phyloP scores from a whole-genome alignment of 2,113 vertebrate species.

The Recurvirostra avosetta region DNA sequence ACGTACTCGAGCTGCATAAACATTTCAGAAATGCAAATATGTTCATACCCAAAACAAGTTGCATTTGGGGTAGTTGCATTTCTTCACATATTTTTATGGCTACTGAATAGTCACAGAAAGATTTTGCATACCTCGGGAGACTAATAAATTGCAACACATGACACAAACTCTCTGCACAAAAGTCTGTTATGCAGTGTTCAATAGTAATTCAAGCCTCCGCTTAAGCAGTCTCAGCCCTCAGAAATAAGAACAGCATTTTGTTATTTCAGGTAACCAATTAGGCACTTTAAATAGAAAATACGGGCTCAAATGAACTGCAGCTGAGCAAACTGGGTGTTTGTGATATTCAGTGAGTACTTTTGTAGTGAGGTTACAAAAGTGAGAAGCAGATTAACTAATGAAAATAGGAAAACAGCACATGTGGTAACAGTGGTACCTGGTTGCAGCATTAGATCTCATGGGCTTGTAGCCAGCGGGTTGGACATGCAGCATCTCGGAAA shows the following conservation, averaged over 20 bases:
- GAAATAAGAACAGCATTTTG: neutral
- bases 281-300: neutral
- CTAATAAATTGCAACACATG: neutral
- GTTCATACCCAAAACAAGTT: neutral
- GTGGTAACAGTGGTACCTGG: neutral
- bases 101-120: neutral
- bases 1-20: neutral
- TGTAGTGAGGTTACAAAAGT: neutral
- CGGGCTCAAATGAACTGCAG: neutral
- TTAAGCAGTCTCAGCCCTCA: neutral
- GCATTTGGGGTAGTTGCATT: neutral
- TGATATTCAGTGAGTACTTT: neutral
- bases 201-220: neutral
- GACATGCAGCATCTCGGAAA: neutral
- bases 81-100: neutral
- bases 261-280: neutral
- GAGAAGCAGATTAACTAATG: neutral
- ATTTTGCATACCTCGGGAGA: neutral
- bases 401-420: accelerated
- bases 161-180: neutral
- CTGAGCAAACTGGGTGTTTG: neutral
- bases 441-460: neutral
- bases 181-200: neutral
- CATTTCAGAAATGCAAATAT: neutral
- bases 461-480: neutral